Base-by-base conservation (phyloP, 2,888 invertebrate species). In the Drosophila peninsularis region DNA sequence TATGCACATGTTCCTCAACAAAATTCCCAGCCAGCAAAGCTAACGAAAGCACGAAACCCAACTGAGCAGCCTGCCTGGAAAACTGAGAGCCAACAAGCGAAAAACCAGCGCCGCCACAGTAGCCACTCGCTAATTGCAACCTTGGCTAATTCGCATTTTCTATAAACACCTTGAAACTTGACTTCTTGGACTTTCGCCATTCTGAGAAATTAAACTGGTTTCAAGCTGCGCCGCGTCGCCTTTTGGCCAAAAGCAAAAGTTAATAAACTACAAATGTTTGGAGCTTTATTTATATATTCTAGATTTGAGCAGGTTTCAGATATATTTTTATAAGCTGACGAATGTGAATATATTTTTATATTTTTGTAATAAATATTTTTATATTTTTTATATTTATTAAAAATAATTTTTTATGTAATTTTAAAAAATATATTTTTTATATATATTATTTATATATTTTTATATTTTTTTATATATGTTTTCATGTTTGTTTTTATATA, bases 1-100 rank as follows among this genome's bases (percentile, higher is more conserved):
- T 9, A 68, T 27, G 55, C 87, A 87, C 87, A 87, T 87, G 57
- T 69, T 62, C n/a, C 30, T 32, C 10, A 3, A 30, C 21, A 9
- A 34, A 50, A 36, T 21, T 49, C 42, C 11, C 13, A 52, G 13
- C 45, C 27, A 27, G n/a, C 45, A n/a, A 27, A 1, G 10, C 52
- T 13, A n/a, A 19, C 9, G 24, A 11, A 45, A 19, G 45, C 34
- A 7, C n/a, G 11, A 39, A 53, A 24, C 27, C 19, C 19, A 24
- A 64, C 64, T 64, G 37, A 45, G 37, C 11, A 17, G 36, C 30
- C 32, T 17, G 21, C 14, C 2, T 36, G 17, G 11, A 45, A 52
- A 62, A 24, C 44, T 4, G 32, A 13, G 10, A 34, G 10, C 11
- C 3, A 10, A 14, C 7, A 30, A n/a, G 47, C 32, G 11, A 7